A percentile compares a stretch with the other conserved stretches of the same genome.
Evolutionary conservation across 2,888 invertebrate species (phyloP).

Genomic region (Heliconius charithonia): DNA sequence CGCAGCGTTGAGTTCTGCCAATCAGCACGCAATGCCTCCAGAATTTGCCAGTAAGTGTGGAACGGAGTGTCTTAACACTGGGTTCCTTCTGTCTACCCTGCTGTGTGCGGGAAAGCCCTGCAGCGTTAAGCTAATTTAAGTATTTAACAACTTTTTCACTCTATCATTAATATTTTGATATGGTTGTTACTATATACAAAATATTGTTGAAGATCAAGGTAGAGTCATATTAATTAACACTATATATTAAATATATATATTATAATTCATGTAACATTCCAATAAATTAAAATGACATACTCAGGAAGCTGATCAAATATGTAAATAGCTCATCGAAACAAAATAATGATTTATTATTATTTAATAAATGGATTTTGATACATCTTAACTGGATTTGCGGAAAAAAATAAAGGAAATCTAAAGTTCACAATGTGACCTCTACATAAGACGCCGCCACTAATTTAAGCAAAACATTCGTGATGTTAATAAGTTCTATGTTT

Average conservation of each 20-base stretch:
- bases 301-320: constrained; percentile 11
- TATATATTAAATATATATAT: not conserved
- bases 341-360: not conserved
- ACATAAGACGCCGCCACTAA: not conserved
- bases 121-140: too few species aligned
- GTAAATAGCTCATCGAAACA: constrained; percentile 8
- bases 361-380: not conserved
- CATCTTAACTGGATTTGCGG: not conserved
- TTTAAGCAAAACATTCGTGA: not conserved
- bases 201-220: too few species aligned
- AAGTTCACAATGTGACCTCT: constrained; percentile 16
- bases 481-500: not conserved
- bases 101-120: too few species aligned
- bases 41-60: too few species aligned
- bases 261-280: not conserved
- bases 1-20: too few species aligned
- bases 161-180: not conserved
- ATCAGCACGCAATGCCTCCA: too few species aligned
- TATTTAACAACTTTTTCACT: not conserved
- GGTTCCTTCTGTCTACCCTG: too few species aligned
- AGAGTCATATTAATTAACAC: not conserved
- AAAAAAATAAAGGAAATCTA: constrained; percentile 6
- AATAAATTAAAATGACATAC: constrained; percentile 1
- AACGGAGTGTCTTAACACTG: too few species aligned
- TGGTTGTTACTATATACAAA: not conserved